Evolutionary conservation across 2,888 invertebrate species (phyloP).

Genomic region (Anticlea derivata): DNA sequence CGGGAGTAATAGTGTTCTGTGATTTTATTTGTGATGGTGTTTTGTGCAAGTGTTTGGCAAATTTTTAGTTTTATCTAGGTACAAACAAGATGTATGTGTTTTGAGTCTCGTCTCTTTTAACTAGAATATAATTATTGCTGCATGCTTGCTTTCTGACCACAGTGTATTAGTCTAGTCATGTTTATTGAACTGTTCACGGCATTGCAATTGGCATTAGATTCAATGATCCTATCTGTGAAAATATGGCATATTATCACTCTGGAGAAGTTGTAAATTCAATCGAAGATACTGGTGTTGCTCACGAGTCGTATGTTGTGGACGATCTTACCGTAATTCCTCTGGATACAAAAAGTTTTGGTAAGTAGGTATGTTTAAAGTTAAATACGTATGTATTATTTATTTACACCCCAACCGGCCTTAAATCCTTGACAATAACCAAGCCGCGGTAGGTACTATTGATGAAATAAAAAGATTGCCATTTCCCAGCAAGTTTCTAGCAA

Average conservation of each 20-base stretch:
- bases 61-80: no score
- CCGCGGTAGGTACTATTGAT: background rate
- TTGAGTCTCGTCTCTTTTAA: no score
- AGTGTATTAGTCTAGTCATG: constrained; percentile 59
- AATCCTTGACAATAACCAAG: background rate
- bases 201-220: constrained; percentile 50
- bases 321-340: constrained; percentile 94
- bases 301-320: constrained; percentile 64
- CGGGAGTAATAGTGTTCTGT: no score
- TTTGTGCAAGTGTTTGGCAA: no score
- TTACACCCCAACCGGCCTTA: background rate
- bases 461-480: no score
- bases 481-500: no score
- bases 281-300: constrained; percentile 46
- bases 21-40: no score
- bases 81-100: no score
- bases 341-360: constrained; percentile 95
- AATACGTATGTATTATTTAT: background rate
- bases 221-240: constrained; percentile 49
- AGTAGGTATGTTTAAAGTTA: constrained; percentile 58
- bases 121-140: no score
- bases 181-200: constrained; percentile 65
- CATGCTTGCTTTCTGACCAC: no score
- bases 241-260: constrained; percentile 70
- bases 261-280: constrained; percentile 54